Conservation (phyloP, 2,113 vertebrate species). For the Chlorodrepanis virens region DNA sequence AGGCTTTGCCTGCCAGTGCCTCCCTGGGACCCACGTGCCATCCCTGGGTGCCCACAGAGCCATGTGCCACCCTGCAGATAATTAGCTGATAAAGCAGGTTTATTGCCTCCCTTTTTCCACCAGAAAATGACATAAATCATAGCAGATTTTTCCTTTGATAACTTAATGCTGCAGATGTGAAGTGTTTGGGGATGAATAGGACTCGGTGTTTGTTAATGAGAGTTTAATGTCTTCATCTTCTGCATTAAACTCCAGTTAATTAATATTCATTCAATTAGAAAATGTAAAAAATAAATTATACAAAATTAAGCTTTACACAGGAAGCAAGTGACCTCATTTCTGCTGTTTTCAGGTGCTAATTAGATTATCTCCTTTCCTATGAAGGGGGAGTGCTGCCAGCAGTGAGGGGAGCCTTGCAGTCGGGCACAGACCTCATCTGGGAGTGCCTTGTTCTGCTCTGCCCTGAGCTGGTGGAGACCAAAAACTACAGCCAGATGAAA, state of each 20-base stretch:
- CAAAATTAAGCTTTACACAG: slow-evolving; percentile 60
- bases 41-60: neutral
- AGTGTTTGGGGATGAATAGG: slow-evolving; percentile 28
- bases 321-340: slow-evolving; percentile 64
- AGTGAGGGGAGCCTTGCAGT: neutral
- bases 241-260: slow-evolving; percentile 53
- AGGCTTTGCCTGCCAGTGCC: neutral
- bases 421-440: neutral
- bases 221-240: slow-evolving; percentile 72
- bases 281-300: slow-evolving; percentile 68
- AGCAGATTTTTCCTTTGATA: slow-evolving; percentile 4
- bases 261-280: slow-evolving; percentile 75
- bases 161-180: slow-evolving; percentile 41
- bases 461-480: neutral
- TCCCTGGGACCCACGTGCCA: neutral
- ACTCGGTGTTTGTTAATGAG: slow-evolving; percentile 58
- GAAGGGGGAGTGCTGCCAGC: neutral
- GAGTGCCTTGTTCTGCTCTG: neutral
- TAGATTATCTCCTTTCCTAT: slow-evolving; percentile 38
- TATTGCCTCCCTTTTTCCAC: neutral
- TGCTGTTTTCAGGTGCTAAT: slow-evolving; percentile 55
- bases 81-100: slow-evolving; percentile 31
- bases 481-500: neutral
- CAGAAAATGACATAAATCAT: neutral
- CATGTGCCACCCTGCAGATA: neutral